Evolutionary conservation across 2,113 vertebrate genomes (phyloP), one percentile per base, ranked within the genome.

Genomic region (Hyperopisus bebe): DNA sequence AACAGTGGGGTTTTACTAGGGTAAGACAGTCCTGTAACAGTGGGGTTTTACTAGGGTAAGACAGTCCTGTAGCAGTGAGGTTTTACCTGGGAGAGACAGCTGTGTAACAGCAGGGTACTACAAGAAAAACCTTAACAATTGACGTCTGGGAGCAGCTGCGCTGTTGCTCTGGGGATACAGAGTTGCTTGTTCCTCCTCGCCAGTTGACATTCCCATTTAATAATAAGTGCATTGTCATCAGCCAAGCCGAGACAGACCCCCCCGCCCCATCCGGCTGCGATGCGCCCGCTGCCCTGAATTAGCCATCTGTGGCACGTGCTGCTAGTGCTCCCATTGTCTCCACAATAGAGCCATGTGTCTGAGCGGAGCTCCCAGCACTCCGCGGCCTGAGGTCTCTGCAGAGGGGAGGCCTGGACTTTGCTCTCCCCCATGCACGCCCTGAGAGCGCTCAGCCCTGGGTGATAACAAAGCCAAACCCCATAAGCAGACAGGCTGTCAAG

Each of bases 171-270:
- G 77, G 31, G 47, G 9, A 89, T 21, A 89, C 19, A 83, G 77
- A 27, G 88, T 24, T 11, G 74, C 31, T 47, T 89, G 88, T 89
- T 51, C 27, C 70, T 51, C 88, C 88, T 21, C 1, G 31, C 46
- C 17, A 27, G 46, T 35, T 24, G 46, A 46, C 24, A 39, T 8
- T 55, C 70, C 48, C 13, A 53, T 70, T 42, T 74, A 53, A 89
- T 89, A 89, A 89, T 83, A 47, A 82, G 35, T 42, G 74, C 48
- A 84, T 55, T 89, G 88, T 89, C 74, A 58, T 27, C 47, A 39
- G 27, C 24, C 62, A 46, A 88, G 88, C 11, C 46, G 27, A 21
- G 74, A 51, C 46, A 10, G 66, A 17, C 47, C 3, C 31, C 21
- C 87, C 87, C 17, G 10, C 11, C 87, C 39, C 10, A 19, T 8